Conservation (phyloP, 2,797 vertebrate species). For the Eulemur rubriventer region DNA sequence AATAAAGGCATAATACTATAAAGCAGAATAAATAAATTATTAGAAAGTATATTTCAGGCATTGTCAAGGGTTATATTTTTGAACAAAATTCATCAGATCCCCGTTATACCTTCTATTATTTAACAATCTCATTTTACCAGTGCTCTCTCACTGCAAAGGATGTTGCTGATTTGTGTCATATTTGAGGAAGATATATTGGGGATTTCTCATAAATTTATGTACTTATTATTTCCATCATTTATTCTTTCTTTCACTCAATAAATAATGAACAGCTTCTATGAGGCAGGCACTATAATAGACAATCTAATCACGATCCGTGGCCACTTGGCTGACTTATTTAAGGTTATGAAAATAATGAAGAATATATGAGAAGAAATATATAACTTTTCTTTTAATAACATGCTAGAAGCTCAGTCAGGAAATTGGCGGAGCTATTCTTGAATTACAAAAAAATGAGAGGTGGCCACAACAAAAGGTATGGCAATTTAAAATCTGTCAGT, state of each 20-base stretch:
- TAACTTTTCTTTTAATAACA: slow-evolving; percentile 63
- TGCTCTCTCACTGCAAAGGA: background rate
- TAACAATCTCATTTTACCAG: background rate
- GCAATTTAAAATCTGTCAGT: slow-evolving; percentile 78
- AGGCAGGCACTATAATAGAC: background rate
- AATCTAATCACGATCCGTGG: slow-evolving; percentile 8
- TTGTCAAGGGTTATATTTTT: slow-evolving; percentile 2
- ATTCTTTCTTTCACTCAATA: slow-evolving; percentile 2
- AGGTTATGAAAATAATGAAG: slow-evolving; percentile 37
- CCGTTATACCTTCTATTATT: background rate
- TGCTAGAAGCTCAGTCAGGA: slow-evolving; percentile 27
- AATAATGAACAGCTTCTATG: background rate
- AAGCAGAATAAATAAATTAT: background rate
- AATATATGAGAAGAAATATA: slow-evolving; percentile 12
- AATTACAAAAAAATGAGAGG: slow-evolving; percentile 64
- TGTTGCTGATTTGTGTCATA: background rate
- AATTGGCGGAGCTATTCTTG: slow-evolving; percentile 67
- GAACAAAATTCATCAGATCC: background rate
- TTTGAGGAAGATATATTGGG: background rate
- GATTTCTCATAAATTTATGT: slow-evolving; percentile 31
- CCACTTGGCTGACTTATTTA: background rate
- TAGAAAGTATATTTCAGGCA: slow-evolving; percentile 2
- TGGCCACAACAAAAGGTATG: slow-evolving; percentile 54
- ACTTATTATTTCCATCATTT: slow-evolving; percentile 37
- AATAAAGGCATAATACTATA: background rate